Evolutionary conservation across 1,140 invertebrate genomes (phyloP), one percentile per base, ranked within the genome.

Genomic region (Lanistes nyassanus): DNA sequence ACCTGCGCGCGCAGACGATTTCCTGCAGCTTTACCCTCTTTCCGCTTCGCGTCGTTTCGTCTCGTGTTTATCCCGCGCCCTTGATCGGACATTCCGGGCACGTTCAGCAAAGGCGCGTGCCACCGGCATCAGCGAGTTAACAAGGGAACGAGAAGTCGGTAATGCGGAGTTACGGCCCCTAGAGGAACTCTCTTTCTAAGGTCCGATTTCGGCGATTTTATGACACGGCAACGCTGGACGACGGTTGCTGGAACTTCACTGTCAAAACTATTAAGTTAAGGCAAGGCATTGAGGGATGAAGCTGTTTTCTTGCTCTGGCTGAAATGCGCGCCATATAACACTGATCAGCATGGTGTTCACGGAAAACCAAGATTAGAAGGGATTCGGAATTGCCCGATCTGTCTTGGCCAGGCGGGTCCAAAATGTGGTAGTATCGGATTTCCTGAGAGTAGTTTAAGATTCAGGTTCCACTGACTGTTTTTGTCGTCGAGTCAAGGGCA

Each of bases 111-210:
- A 67, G 34, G 9, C 31, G 34, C 65, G 13, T n/a, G 11, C 65
- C 4, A 39, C 23, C 1, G 34, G 19, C 19, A 67, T 26, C 19
- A 16, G 65, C 4, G 42, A 39, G 65, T 67, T 67, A 67, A 67
- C 34, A 21, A 37, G 36, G 26, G 65, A 39, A 0, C 65, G 65
- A 39, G 4, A 42, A 67, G 36, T 67, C 65, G 37, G 65, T 67
- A 67, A 67, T 67, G n/a, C 65, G 21, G 36, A 39, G 65, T 67
- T 67, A 67, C 65, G 34, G 65, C 65, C 65, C 65, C 65, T 67
- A 21, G 65, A 67, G 65, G 65, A 67, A 67, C 65, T 67, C 65
- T 67, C 42, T 39, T 42, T n/a, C 29, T 37, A 67, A 67, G 9
- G 37, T 67, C 65, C 65, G 39, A 67, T 67, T 67, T 5, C 34